Evolutionary conservation across 1,140 invertebrate genomes (phyloP), one percentile per base, ranked within the genome.

Genomic region (Drosophila lini): DNA sequence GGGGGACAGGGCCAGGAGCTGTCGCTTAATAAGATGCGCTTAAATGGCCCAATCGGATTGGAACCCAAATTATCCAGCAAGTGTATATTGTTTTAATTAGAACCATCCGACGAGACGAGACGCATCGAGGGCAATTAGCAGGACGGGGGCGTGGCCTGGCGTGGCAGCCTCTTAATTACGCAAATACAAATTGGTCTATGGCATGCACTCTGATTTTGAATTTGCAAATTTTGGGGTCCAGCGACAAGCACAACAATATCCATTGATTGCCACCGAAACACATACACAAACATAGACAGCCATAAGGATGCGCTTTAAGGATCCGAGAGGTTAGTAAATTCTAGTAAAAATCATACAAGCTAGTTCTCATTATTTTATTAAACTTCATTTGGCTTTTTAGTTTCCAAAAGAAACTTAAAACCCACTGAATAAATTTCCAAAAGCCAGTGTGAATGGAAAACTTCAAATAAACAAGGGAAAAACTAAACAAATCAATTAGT

Each of bases 21-120:
- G 56, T 57, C 56, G 44, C 48, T 68, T 77, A 77, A 77, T 77
- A 77, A 78, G 74, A 77, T 61, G 73, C 45, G 62, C 63, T 77
- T 77, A 47, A 77, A 78, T 50, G 19, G 65, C 47, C 47, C 47
- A 64, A 69, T 69, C 42, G 41, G 32, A 53, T 58, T 41, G 53
- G 47, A 64, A 7, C 48, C 53, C 22, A 48, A 58, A 42, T 42
- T 55, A 55, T 52, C 32, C 25, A 34, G 9, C 15, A 55, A 81
- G 65, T 74, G 74, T 48, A 62, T 81, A 82, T 82, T 69, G 76
- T 77, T 74, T 77, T 83, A 88, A 88, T 83, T 78, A 74, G 67
- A 48, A 74, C 63, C 32, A 68, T 11, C 22, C 60, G 25, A 28
- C 60, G 45, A 50, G 52, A 50, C 28, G 48, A 32, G 52, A 55